phyloP scores from a whole-genome alignment of 2,797 vertebrate genomes.

The Propithecus deckenii region DNA sequence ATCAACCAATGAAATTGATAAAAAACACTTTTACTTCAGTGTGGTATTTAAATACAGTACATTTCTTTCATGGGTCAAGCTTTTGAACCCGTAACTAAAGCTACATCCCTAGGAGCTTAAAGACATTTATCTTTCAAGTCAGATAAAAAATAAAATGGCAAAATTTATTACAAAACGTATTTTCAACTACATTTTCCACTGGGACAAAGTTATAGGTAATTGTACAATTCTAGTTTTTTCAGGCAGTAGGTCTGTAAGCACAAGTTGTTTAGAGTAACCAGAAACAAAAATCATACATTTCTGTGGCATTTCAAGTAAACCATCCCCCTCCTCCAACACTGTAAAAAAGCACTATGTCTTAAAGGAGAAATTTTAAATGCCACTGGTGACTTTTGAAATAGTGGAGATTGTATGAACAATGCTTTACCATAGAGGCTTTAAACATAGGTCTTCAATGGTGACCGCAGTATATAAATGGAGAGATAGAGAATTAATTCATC shows the following conservation, averaged over 20 bases:
- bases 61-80: slow-evolving; percentile 35
- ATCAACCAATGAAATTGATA: slow-evolving; percentile 53
- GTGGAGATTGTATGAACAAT: not conserved
- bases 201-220: slow-evolving; percentile 58
- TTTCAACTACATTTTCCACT: slow-evolving; percentile 54
- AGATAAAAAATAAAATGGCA: slow-evolving; percentile 50
- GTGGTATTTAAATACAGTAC: slow-evolving; percentile 51
- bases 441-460: slow-evolving; percentile 75
- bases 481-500: slow-evolving; percentile 82
- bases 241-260: slow-evolving; percentile 49
- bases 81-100: slow-evolving; percentile 22
- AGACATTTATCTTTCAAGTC: slow-evolving; percentile 18
- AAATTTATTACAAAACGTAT: slow-evolving; percentile 54
- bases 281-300: slow-evolving; percentile 67
- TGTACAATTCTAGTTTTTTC: slow-evolving; percentile 45
- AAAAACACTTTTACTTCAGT: not conserved
- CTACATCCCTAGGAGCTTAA: slow-evolving; percentile 40
- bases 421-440: slow-evolving; percentile 56
- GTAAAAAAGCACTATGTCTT: not conserved
- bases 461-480: slow-evolving; percentile 76
- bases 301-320: slow-evolving; percentile 53
- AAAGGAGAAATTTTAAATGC: slow-evolving; percentile 43
- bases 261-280: slow-evolving; percentile 17
- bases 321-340: not conserved
- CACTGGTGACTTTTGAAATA: slow-evolving; percentile 19